Base-by-base conservation (phyloP, 1,140 invertebrate species). In the Octopus bimaculoides region DNA sequence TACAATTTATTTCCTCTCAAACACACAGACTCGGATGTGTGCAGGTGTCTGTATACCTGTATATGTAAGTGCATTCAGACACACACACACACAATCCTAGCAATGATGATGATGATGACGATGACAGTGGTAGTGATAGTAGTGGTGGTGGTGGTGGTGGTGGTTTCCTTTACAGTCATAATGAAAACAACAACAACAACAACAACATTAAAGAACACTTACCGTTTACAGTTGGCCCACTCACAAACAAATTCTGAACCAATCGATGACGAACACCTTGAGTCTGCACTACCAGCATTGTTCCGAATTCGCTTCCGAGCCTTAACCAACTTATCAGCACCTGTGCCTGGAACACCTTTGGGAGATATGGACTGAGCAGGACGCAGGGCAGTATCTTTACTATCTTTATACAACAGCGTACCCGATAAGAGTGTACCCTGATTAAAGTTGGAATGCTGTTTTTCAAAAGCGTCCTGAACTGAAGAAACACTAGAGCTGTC, bases 201-300 rank as follows among this genome's bases (percentile, higher is more conserved):
- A 41, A 41, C 3, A 41, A 1, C 3, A 41, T 41, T 3, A 41
- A 41, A 41, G 26, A 3, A 3, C 20, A 83, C 85, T 85, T 86
- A 89, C 87, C 84, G 85, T 84, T 86, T 85, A 82, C 89, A 90
- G 54, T 84, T 83, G 54, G 81, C 83, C 89, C 89, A 90, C 86
- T 90, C 88, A 85, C 89, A 90, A 81, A 88, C 83, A 79, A 85
- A 88, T 53, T 89, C 85, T 80, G 84, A 80, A 41, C 79, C 74
- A 17, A 82, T 75, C 5, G 84, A 80, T 73, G 82, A 81, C 26
- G 83, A 86, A 73, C 81, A 77, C 52, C 81, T 52, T n/a, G 82
- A 85, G 54, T 81, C 84, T 17, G 76, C 79, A 66, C 82, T 83
- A 55, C 84, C 83, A 75, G 83, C 83, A 41, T 78, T 82, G 61